Evolutionary conservation across 2,113 vertebrate genomes (phyloP), one percentile per base, ranked within the genome.

Genomic region (Cathartes aura): DNA sequence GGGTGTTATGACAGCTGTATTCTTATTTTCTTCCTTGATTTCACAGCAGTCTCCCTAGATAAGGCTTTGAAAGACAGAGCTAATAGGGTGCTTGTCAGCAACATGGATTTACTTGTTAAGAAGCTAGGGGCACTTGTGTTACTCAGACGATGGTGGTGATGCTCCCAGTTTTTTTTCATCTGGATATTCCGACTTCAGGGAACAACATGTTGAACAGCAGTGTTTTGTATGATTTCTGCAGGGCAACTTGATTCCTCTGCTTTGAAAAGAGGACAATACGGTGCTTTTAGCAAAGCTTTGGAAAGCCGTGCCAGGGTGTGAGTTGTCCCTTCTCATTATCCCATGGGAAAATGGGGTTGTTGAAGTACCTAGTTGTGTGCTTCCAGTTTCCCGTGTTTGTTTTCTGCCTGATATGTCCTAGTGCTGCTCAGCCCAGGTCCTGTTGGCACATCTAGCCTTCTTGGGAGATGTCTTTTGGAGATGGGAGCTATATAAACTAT

Each of bases 1-100:
- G 59, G 50, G 45, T 91, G 63, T 92, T 97, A 90, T 96, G 96
- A 97, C 96, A 96, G 90, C 72, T 93, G 92, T 76, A 89, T 90
- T 94, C 79, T 79, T 97, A 93, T 90, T 97, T 96, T 92, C 55
- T 89, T 86, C 71, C 67, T 42, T 70, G 88, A 94, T 92, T 94
- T 92, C 90, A 92, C 92, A 97, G 92, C 82, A 90, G 90, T 67
- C 38, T 92, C 85, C 67, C 88, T 55, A 90, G 96, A 97, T 94
- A 97, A 95, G 92, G 42, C 55, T 96, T 96, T 94, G 92, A 97
- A 93, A 90, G 95, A 94, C 97, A 96, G 88, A 96, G 55, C 62
- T 96, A 94, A 96, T 92, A 95, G 82, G 62, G 32, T 66, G 20
- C 85, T 96, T 94, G 88, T 90, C 92, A 94, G 92, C 38, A 93